Base-by-base conservation (phyloP, 2,113 vertebrate species). In the Oncorhynchus mykiss region DNA sequence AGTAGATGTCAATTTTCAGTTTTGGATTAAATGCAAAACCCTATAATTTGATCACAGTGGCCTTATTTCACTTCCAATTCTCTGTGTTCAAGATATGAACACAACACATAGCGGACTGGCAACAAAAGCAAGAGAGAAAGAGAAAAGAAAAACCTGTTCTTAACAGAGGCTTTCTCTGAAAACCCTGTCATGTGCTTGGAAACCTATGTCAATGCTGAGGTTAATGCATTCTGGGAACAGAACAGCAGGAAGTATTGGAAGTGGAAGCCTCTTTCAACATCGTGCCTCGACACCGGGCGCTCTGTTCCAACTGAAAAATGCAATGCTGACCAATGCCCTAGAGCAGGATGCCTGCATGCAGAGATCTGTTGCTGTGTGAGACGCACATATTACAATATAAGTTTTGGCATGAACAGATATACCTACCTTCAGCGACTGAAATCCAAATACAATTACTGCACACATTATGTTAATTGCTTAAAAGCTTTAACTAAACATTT, bases 241-340 rank as follows among this genome's bases (percentile, higher is more conserved):
- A 82, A 79, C 87, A 84, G 83, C 75, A 69, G 72, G 78, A 81
- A 70, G 3, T 51, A 80, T 68, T 31, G 70, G 73, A 39, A 78
- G 72, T 64, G 72, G 86, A 84, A 75, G 79, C 71, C 84, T 78
- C 79, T 79, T 82, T 86, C 67, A 78, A 73, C 82, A 71, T 73
- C 78, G 78, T 78, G 82, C 67, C 20, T 11, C 66, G 22, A 5
- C 14, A 20, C 59, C 24, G 25, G 22, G 22, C 22, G 22, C 22
- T 24, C 22, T 24, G 22, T 24, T 24, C 22, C 22, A 24, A 24
- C 22, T 24, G 22, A 24, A 24, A 24, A 24, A 24, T 24, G 22
- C 22, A 24, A 24, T 24, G 22, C 22, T 24, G 22, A 24, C 22
- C 22, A 24, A 24, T 24, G 22, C 22, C 22, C 22, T 24, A 24